These are phyloP conservation scores for Spermophilus dauricus DNA, from an alignment of 2,113 vertebrate species.

Conservation along the genomic window DNA sequence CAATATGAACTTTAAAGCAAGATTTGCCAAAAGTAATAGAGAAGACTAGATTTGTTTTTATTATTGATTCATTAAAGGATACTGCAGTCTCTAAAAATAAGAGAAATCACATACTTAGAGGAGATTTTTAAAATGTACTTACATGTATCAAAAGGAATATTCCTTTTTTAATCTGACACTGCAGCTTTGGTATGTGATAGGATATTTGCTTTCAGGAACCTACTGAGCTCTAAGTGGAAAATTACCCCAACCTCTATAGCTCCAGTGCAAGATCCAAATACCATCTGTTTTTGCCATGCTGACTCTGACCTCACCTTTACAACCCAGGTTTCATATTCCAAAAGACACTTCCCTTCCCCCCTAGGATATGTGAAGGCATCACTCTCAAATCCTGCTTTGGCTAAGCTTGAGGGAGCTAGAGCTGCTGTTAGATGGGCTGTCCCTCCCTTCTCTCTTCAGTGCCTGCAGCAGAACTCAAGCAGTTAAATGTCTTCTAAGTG, in stretches of 20 bases:
- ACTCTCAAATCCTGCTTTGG: background rate
- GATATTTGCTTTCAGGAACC: background rate
- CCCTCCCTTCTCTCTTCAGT: background rate
- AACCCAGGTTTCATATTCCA: background rate
- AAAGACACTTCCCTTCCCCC: background rate
- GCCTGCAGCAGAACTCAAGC: background rate
- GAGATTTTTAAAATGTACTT: background rate
- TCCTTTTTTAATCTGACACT: background rate
- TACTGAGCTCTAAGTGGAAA: background rate
- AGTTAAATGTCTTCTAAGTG: background rate
- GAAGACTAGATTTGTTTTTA: background rate
- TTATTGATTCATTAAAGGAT: background rate
- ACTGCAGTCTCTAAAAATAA: background rate
- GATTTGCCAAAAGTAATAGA: background rate
- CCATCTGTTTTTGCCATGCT: background rate
- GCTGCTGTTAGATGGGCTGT: rapidly evolving
- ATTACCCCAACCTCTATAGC: background rate
- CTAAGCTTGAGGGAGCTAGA: background rate
- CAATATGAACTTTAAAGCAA: background rate
- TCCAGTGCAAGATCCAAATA: no score
- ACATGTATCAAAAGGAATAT: background rate
- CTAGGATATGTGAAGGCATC: no score
- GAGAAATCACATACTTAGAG: slow-evolving; percentile 13
- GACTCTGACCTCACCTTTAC: background rate
- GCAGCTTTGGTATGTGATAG: background rate